Conservation (phyloP, 2,888 invertebrate species). For the Drosophila tanythrix region DNA sequence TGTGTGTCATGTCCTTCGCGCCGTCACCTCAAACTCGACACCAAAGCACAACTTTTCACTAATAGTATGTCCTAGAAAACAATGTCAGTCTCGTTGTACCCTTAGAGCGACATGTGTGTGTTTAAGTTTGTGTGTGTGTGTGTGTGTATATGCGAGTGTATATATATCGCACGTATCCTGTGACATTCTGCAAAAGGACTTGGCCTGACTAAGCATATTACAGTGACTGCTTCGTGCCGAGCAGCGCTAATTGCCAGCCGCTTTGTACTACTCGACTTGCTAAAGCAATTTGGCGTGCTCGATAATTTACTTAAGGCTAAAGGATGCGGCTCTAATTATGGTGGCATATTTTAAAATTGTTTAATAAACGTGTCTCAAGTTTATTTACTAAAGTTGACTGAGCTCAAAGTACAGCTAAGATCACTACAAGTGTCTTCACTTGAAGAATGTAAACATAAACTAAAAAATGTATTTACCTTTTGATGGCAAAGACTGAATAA, state of each 20-base stretch:
- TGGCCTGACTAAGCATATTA: conserved; percentile 74
- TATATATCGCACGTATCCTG: conserved; percentile 64
- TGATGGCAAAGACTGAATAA: conserved; percentile 7
- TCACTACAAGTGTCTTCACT: background rate
- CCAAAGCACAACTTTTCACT: conserved; percentile 72
- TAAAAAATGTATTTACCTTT: background rate
- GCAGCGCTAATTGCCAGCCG: conserved; percentile 71
- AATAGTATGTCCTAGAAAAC: conserved; percentile 63
- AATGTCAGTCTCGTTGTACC: conserved; percentile 57
- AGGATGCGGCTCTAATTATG: conserved; percentile 48
- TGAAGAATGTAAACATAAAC: background rate
- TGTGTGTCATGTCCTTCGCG: conserved; percentile 63
- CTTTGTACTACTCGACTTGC: conserved; percentile 64
- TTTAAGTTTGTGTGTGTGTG: background rate
- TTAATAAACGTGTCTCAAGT: conserved; percentile 32
- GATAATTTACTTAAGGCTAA: conserved; percentile 73
- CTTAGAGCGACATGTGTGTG: conserved; percentile 26
- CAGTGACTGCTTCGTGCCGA: conserved; percentile 46
- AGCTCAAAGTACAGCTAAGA: background rate
- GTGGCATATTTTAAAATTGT: conserved; percentile 45
- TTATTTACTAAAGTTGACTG: conserved; percentile 15
- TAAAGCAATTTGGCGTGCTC: conserved; percentile 70
- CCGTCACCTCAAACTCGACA: conserved; percentile 43
- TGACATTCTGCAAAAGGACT: conserved; percentile 56
- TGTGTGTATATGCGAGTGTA: conserved; percentile 4